Percentiles rank a stretch among this genome's conserved stretches.
Conservation (phyloP, 2,888 invertebrate genomes). For the Nymphalis urticae region DNA sequence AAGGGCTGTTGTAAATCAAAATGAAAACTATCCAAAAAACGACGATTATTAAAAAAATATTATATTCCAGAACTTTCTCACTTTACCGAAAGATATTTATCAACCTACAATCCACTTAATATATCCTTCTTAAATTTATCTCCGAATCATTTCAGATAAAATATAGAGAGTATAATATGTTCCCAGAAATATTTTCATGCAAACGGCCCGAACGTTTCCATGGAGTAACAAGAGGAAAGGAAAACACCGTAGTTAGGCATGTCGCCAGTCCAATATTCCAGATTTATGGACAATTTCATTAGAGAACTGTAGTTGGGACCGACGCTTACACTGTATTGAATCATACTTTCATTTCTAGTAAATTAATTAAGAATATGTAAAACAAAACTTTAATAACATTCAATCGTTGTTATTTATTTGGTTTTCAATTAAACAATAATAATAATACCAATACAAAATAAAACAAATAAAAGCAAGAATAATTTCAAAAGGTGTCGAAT, state of each 20-base stretch:
- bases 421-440: too few species aligned
- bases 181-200: constrained; percentile 31
- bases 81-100: constrained; percentile 17
- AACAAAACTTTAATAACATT: too few species aligned
- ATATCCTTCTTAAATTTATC: constrained; percentile 29
- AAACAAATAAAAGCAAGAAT: too few species aligned
- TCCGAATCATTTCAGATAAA: constrained; percentile 29
- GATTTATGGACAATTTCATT: constrained; percentile 62
- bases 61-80: not conserved
- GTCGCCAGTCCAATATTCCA: constrained; percentile 55
- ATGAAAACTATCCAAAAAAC: too few species aligned
- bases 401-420: too few species aligned
- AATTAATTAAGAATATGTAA: not conserved
- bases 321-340: constrained; percentile 27
- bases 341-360: not conserved
- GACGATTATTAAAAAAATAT: not conserved
- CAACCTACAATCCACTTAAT: constrained; percentile 17
- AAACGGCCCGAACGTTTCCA: constrained; percentile 38
- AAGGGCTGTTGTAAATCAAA: too few species aligned
- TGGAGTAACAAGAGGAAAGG: constrained; percentile 43
- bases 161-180: constrained; percentile 34
- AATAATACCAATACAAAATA: too few species aligned
- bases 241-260: constrained; percentile 50
- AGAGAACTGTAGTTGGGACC: constrained; percentile 44
- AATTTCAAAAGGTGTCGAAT: too few species aligned